Evolutionary conservation across 2,888 invertebrate species (phyloP), one percentile per base, ranked within the genome.

Genomic region (Barypeithes pellucidus): DNA sequence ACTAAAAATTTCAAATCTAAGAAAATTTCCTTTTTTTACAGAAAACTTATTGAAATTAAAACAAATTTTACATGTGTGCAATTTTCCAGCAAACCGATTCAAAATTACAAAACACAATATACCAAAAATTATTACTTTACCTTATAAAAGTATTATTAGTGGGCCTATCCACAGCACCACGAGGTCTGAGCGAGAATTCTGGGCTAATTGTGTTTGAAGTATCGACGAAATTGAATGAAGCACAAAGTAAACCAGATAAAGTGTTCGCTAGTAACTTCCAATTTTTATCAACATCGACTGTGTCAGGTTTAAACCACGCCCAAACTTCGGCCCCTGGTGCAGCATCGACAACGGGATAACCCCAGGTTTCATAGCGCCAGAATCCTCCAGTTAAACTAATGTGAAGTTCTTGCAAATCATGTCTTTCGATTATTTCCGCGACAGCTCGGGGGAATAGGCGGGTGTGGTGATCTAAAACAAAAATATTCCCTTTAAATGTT

Each of bases 351-450:
- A 95, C 90, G 2, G 98, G 97, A 87, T 97, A 97, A 0, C 98
- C 98, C 98, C 98, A 99, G 68, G 92, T 91, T 78, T 94, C 92
- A 85, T 97, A 94, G 75, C 94, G 91, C 99, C 99, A 99, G 67
- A 96, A 88, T 0, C 99, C 99, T 85, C 96, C 95, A 0, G 97
- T 97, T 72, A 99, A 89, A 70, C 94, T 94, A 60, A 99, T 89
- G 82, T 98, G 97, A 18, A 99, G 86, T 85, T 98, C 98, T 83
- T 94, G 93, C 0, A 99, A 92, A 82, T 93, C 89, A 84, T 95
- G 95, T 36, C 93, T 89, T 52, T 92, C 89, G 79, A 98, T 89
- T 47, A 98, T 92, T 88, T 98, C 98, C 11, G 95, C 94, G 61
- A 98, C 87, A 0, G 95, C 92, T 81, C 96, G 91, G 2, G 98